phyloP scores from a whole-genome alignment of 1,140 invertebrate species.

The Ptiloglossa arizonensis region DNA sequence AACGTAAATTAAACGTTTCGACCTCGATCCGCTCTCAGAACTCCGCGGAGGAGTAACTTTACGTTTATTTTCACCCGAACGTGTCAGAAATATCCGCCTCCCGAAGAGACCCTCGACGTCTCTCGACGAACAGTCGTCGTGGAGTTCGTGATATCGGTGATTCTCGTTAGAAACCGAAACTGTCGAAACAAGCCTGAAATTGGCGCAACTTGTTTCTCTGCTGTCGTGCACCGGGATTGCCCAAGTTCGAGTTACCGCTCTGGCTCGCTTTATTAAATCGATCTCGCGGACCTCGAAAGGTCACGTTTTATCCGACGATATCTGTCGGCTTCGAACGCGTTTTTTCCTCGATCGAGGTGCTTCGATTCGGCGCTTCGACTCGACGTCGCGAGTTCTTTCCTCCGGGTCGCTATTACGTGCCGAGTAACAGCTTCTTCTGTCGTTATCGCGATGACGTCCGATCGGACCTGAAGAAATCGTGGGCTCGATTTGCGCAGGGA shows the following conservation, averaged over 20 bases:
- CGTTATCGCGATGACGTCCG: neutral
- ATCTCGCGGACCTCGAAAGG: constrained; percentile 49
- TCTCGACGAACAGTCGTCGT: constrained; percentile 8
- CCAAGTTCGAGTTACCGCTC: constrained; percentile 51
- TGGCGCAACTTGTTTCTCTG: constrained; percentile 56
- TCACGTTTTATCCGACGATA: constrained; percentile 50
- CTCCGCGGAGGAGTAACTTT: no score
- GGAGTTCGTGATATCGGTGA: constrained; percentile 69
- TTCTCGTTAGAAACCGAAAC: constrained; percentile 55
- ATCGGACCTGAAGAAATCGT: neutral
- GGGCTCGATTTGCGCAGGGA: neutral
- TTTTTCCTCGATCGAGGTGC: neutral
- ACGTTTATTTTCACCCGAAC: neutral
- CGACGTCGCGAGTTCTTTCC: no score
- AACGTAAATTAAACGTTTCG: no score
- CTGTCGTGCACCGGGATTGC: constrained; percentile 45
- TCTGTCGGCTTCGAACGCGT: constrained; percentile 38
- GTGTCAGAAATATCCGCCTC: neutral
- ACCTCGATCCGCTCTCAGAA: no score
- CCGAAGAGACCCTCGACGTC: neutral
- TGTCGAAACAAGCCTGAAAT: constrained; percentile 41
- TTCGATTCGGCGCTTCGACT: neutral
- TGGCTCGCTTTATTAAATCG: constrained; percentile 55
- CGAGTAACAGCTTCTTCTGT: neutral
- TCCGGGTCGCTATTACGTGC: neutral